Percentiles rank a stretch among this genome's conserved stretches.
phyloP scores from a whole-genome alignment of 2,888 invertebrate genomes.

The Trichacis sp. region DNA sequence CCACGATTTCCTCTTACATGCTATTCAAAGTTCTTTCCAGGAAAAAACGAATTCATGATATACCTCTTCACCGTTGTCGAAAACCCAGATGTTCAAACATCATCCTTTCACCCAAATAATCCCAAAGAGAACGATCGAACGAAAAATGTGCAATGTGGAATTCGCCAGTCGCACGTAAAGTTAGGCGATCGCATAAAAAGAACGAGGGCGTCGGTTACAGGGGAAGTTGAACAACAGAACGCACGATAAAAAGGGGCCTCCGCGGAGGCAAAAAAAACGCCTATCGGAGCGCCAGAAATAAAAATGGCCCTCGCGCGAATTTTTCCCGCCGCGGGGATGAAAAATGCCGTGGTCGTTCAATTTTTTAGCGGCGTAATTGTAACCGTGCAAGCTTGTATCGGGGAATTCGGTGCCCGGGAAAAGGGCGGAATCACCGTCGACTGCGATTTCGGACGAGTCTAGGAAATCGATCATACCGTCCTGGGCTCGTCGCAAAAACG shows the following conservation, averaged over 20 bases:
- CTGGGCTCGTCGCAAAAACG: slow-evolving; percentile 39
- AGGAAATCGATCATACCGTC: slow-evolving; percentile 14
- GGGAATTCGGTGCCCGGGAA: slow-evolving; percentile 58
- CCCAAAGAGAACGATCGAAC: background rate
- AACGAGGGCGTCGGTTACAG: background rate
- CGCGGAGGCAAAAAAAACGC: background rate
- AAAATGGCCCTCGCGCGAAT: slow-evolving; percentile 21
- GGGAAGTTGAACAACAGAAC: background rate
- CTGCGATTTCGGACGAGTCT: slow-evolving; percentile 4
- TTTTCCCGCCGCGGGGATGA: slow-evolving; percentile 47
- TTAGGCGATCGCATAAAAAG: slow-evolving; percentile 1
- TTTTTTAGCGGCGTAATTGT: slow-evolving; percentile 62
- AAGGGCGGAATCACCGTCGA: slow-evolving; percentile 13
- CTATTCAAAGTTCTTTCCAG: no score
- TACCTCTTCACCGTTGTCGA: no score
- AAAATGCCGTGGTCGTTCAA: slow-evolving; percentile 59
- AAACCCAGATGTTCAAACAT: no score
- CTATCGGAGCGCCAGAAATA: slow-evolving; percentile 12
- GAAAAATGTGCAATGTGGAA: slow-evolving; percentile 1
- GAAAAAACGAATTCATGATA: no score
- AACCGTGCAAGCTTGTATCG: slow-evolving; percentile 61
- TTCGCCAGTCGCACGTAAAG: background rate
- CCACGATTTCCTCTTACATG: no score
- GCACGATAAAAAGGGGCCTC: background rate
- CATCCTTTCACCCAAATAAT: no score